A percentile compares a stretch with the other conserved stretches of the same genome.
These are phyloP conservation scores for Tetrapedia diversipes DNA, from an alignment of 2,888 invertebrate species.

Conservation along the genomic window DNA sequence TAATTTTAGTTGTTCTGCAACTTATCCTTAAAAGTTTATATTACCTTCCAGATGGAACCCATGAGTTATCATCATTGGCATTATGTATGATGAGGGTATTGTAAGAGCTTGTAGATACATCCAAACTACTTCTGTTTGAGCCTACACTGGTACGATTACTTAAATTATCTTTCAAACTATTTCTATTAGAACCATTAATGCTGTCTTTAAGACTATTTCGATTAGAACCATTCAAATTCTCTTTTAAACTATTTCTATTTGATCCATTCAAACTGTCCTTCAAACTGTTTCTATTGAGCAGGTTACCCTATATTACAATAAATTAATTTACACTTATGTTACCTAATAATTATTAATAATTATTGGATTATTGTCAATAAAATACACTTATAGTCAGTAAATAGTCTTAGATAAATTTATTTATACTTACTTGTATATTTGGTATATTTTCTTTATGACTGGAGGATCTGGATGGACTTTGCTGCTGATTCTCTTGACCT, in stretches of 20 bases:
- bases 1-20: background rate
- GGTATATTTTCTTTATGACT: constrained; percentile 81
- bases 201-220: constrained; percentile 81
- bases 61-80: constrained; percentile 88
- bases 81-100: constrained; percentile 93
- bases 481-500: constrained; percentile 91
- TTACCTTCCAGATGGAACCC: constrained; percentile 85
- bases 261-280: constrained; percentile 80
- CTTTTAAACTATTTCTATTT: constrained; percentile 81
- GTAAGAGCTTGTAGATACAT: constrained; percentile 91
- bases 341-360: constrained; percentile 29
- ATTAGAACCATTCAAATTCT: constrained; percentile 81
- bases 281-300: constrained; percentile 80
- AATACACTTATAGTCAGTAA: background rate
- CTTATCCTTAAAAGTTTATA: background rate
- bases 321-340: constrained; percentile 47
- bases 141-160: constrained; percentile 87
- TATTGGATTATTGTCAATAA: background rate
- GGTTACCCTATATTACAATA: constrained; percentile 75
- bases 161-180: constrained; percentile 85
- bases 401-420: background rate
- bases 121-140: constrained; percentile 87
- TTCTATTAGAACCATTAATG: constrained; percentile 81
- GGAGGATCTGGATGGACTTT: constrained; percentile 85
- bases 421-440: constrained; percentile 77